A percentile compares a stretch with the other conserved stretches of the same genome.
Conservation (phyloP, 92 coral and sea anemone genomes). For the Paragorgia papillata region DNA sequence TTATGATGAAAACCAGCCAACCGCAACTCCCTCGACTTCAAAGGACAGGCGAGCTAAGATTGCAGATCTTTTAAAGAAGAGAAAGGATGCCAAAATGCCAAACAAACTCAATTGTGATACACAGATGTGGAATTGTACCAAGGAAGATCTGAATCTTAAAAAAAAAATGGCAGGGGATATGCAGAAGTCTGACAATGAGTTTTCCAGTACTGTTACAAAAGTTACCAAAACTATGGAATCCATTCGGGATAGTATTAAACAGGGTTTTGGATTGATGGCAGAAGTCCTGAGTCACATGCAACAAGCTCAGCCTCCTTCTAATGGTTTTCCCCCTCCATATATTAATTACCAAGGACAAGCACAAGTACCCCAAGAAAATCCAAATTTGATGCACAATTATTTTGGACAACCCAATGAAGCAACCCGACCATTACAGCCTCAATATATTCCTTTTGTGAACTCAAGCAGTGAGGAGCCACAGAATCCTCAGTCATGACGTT, state of each 20-base stretch:
- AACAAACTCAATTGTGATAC: conserved; percentile 30
- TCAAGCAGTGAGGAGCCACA: not conserved
- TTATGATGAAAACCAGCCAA: conserved; percentile 16
- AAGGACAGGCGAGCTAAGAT: conserved; percentile 42
- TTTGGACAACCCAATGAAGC: no score
- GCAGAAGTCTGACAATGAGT: conserved; percentile 39
- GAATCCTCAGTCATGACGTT: no score
- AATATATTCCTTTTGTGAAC: not conserved
- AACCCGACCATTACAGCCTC: no score
- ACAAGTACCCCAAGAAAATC: not conserved
- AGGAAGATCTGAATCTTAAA: conserved; percentile 40
- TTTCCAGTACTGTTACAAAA: conserved; percentile 34
- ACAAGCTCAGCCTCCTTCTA: conserved; percentile 5
- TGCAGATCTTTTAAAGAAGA: conserved; percentile 37
- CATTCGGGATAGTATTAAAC: conserved; percentile 42
- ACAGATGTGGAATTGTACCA: conserved; percentile 34
- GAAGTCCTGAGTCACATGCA: conserved; percentile 2
- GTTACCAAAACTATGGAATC: conserved; percentile 49
- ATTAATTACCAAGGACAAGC: not conserved
- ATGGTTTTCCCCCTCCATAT: not conserved
- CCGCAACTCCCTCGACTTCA: not conserved
- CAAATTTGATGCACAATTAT: no score
- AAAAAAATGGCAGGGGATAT: conserved; percentile 30
- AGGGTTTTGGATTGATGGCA: conserved; percentile 39
- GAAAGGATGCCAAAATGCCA: conserved; percentile 35